Evolutionary conservation across 1,140 invertebrate genomes (phyloP), one percentile per base, ranked within the genome.

Genomic region (Brachionus rotundiformis): DNA sequence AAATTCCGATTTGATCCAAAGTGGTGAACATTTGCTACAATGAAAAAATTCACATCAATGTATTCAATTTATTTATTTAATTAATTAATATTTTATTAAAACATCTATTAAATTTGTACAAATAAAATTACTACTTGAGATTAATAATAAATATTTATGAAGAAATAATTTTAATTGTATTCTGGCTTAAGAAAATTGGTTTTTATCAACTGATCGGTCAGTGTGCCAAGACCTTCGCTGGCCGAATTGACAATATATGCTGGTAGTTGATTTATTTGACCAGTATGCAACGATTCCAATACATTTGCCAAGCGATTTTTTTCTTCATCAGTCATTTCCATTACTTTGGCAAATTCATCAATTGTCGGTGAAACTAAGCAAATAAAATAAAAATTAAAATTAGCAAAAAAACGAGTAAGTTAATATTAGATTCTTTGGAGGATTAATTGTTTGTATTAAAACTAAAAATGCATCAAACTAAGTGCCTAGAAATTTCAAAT

Each of bases 181-280:
- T 54, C 47, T 36, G 31, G 7, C 47, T 79, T 54, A 2, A 79
- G n/a, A 63, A 79, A 79, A 41, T 63, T 39, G 54, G 76, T 79
- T 16, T 63, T 79, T 54, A 79, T 79, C 11, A 79, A 39, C 41
- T 79, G 47, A 41, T 79, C 47, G 7, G 76, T 63, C 4, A 79
- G 33, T 2, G 76, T 79, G 10, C 76, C 76, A 11, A 79, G 33
- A 25, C 76, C 76, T 59, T 79, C 76, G 23, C 44, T 59, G 10
- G 76, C 76, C 25, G 76, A 79, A 63, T 79, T 79, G 36, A 79
- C 76, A 16, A 79, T 79, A 25, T 59, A 79, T 31, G 44, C 19
- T 19, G 76, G 76, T n/a, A 79, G 25, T n/a, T 79, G 25, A n/a
- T 25, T 31, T 16, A 79, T 16, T 54, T 79, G 76, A 23, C 76